These are phyloP conservation scores for Pyralis farinalis DNA, from an alignment of 2,888 invertebrate genomes.

Conservation along the genomic window DNA sequence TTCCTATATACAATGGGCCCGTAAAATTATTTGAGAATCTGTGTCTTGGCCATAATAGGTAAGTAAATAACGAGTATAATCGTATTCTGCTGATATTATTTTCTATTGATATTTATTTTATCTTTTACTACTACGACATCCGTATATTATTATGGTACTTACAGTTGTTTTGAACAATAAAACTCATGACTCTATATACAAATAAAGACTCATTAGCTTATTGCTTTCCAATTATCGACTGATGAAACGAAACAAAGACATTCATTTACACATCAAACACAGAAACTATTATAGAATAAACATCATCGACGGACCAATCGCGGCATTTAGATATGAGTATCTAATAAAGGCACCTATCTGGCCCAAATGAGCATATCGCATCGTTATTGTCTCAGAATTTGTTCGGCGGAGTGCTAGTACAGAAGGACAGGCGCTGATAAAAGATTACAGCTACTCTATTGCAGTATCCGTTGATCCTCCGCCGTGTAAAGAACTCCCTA, in stretches of 20 bases:
- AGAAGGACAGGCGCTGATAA: conserved; percentile 62
- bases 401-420: conserved; percentile 38
- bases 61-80: no score
- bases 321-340: conserved; percentile 55
- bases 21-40: no score
- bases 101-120: no score
- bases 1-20: no score
- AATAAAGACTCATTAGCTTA: background rate
- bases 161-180: no score
- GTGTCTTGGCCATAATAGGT: no score
- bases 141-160: no score
- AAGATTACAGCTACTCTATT: conserved; percentile 56
- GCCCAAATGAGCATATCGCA: conserved; percentile 44
- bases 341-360: conserved; percentile 42
- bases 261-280: conserved; percentile 43
- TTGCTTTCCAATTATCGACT: conserved; percentile 2
- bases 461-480: conserved; percentile 64
- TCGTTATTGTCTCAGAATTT: conserved; percentile 52
- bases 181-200: no score
- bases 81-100: no score
- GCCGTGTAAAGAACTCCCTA: conserved; percentile 44
- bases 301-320: conserved; percentile 60
- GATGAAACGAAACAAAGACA: conserved; percentile 49
- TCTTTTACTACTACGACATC: no score
- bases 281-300: conserved; percentile 49